Conservation (phyloP, 2,113 vertebrate species). For the Lasiurus cinereus region DNA sequence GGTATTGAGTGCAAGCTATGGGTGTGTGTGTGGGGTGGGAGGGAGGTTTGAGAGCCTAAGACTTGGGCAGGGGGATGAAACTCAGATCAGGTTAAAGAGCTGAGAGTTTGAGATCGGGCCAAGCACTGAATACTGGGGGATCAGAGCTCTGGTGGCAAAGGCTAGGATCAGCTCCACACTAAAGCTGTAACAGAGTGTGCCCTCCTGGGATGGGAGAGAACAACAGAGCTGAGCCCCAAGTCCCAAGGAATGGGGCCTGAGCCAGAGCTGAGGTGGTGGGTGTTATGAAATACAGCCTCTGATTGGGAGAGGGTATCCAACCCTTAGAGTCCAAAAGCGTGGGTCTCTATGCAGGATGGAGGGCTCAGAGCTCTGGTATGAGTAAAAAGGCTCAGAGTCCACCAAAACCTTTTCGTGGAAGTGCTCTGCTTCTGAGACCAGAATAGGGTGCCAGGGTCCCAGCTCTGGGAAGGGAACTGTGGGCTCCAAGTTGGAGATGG, state of each 20-base stretch:
- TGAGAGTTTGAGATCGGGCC: neutral
- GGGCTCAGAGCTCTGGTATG: neutral
- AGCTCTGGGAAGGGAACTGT: neutral
- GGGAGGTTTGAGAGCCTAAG: neutral
- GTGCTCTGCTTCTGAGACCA: conserved; percentile 13
- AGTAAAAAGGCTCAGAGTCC: conserved; percentile 3
- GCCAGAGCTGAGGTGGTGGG: neutral
- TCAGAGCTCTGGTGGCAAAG: neutral
- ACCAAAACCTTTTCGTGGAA: neutral
- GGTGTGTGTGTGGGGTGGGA: neutral
- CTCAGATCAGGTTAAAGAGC: neutral
- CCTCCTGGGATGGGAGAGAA: neutral
- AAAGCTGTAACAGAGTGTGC: neutral
- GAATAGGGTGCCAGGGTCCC: neutral
- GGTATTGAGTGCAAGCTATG: neutral
- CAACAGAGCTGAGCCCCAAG: neutral
- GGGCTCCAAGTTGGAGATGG: neutral
- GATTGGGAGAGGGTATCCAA: neutral
- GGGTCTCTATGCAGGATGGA: neutral
- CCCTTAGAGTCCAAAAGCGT: neutral
- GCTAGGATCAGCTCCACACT: neutral
- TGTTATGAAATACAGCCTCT: neutral
- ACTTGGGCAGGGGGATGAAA: neutral
- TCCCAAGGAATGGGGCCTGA: neutral
- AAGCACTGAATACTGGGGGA: neutral